Evolutionary conservation across 1,140 invertebrate species (phyloP), one percentile per base, ranked within the genome.

Genomic region (Saccostrea echinata): DNA sequence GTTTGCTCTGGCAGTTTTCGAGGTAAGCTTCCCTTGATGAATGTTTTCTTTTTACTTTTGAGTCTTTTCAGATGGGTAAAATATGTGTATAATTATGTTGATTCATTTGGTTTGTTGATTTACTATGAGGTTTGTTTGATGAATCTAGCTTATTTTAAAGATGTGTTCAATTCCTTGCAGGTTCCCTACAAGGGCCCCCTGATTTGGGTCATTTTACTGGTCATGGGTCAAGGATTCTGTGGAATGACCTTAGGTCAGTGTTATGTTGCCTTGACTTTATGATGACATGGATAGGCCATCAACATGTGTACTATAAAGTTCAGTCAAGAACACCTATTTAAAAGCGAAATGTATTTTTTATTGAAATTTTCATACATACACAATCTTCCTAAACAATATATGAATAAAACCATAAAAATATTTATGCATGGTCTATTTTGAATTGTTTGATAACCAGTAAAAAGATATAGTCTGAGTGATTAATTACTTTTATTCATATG

Each of bases 211-310:
- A 96, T 97, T 0, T 91, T 96, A 0, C 95, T 99, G 0, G 98
- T 97, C 0, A 94, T 98, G 0, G 95, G 97, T 0, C 96, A 96
- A 87, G 98, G 98, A 4, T 94, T 98, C 0, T 98, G 98, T 94
- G 98, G 98, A 91, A 99, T 99, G 98, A 97, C 97, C 89, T 98
- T 98, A 92, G 97, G 97, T 93, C 84, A 88, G 88, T 89, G 3
- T 6, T 51, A 18, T 24, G 24, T n/a, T 52, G 43, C 43, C 43
- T 43, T 43, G 43, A 83, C n/a, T 83, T 51, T 13, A 9, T n/a
- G n/a, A 21, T 61, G 55, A 21, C 21, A 21, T 21, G n/a, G n/a
- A 21, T 61, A 21, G 55, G 55, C 55, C 55, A 18, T 57, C 18
- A 55, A 55, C 1, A 57, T 57, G 55, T 4, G 16, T n/a, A 13